Conservation (phyloP, 1,140 invertebrate species). For the Ditylenchus dipsaci region DNA sequence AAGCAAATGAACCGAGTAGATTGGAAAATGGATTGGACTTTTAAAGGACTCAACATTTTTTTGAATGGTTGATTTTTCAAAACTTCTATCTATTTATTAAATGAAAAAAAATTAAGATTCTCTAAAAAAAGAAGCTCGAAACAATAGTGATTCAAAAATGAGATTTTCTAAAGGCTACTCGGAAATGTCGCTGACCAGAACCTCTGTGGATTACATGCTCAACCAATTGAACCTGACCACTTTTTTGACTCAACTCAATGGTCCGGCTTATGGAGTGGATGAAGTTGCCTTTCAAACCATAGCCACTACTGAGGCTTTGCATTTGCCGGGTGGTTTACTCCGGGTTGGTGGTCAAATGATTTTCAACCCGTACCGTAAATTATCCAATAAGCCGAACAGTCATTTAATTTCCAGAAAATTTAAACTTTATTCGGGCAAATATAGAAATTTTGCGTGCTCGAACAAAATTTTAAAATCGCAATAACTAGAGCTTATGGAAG, state of each 20-base stretch:
- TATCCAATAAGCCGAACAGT: no score
- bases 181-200: conserved; percentile 16
- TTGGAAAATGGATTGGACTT: not conserved
- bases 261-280: not conserved
- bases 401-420: no score
- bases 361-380: no score
- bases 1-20: not conserved
- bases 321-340: conserved; percentile 39
- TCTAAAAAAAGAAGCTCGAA: conserved; percentile 17
- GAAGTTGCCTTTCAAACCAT: conserved; percentile 30
- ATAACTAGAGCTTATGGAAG: no score
- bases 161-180: conserved; percentile 32
- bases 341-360: no score
- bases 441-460: no score
- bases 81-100: not conserved
- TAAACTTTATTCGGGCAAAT: no score
- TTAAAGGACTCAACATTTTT: conserved; percentile 2
- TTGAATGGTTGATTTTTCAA: not conserved
- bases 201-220: conserved; percentile 32
- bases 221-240: conserved; percentile 28
- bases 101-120: conserved; percentile 7
- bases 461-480: no score
- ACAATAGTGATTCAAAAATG: conserved; percentile 3
- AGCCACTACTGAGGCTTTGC: conserved; percentile 22
- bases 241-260: conserved; percentile 28